Evolutionary conservation across 2,888 invertebrate genomes (phyloP), one percentile per base, ranked within the genome.

Genomic region (Lasioglossum zephyrum): DNA sequence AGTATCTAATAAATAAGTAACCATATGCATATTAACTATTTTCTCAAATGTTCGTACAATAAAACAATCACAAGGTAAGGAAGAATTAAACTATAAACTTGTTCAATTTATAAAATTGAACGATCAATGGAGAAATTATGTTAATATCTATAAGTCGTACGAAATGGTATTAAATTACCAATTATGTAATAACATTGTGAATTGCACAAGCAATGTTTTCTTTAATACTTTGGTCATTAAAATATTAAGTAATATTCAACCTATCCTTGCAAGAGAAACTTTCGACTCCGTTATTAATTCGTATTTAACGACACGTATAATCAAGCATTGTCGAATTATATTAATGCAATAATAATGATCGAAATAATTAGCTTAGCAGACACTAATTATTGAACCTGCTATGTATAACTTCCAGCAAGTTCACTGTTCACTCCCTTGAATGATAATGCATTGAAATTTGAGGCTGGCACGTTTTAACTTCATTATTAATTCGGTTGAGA

Each of bases 261-360:
- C 31, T 36, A 66, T 41, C 47, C 53, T 36, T 39, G 39, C 49
- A 60, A 44, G 81, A 36, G n/a, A 75, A 70, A 49, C 36, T 44
- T 26, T 5, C 18, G 41, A 47, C 69, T 60, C 47, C 60, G 73
- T 89, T 83, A 82, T 87, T 83, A 83, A 89, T 81, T 82, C 81
- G 72, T 53, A 49, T 81, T 75, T 87, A 89, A 89, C 85, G 89
- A 89, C 76, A 31, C 76, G 31, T 69, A 84, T 88, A 82, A 88
- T 88, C 81, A 82, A 70, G 84, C 66, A 73, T 76, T 80, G 81
- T 66, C 80, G 76, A 89, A 85, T 89, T 81, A 81, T 87, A 85
- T 83, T 76, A 84, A 89, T 89, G 85, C 69, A 81, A 87, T 81
- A 89, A 85, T 89, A 89, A 89, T 76, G 85, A 89, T 63, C 81